Evolutionary conservation across 2,888 invertebrate genomes (phyloP).

Genomic region (Nycteola revayana): DNA sequence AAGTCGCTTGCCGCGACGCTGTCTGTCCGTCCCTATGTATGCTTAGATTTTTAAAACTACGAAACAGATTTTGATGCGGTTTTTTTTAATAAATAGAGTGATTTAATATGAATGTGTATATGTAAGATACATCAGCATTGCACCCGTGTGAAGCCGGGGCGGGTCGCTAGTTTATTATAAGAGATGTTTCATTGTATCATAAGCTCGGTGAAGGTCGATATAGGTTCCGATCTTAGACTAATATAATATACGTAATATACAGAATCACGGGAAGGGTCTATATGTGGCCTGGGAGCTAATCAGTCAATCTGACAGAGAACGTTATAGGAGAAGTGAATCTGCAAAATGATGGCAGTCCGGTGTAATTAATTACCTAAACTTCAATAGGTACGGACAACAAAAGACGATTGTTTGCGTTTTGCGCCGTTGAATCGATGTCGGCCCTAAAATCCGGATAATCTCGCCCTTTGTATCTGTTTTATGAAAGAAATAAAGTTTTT

Average conservation of each 20-base stretch:
- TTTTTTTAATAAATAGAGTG: too few species aligned
- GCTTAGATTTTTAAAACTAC: too few species aligned
- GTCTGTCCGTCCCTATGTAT: too few species aligned
- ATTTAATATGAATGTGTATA: too few species aligned
- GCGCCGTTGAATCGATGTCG: slow-evolving; percentile 68
- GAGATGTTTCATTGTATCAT: too few species aligned
- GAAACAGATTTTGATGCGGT: too few species aligned
- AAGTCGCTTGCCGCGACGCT: too few species aligned
- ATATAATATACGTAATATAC: background rate
- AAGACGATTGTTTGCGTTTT: slow-evolving; percentile 76
- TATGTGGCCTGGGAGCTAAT: slow-evolving; percentile 44
- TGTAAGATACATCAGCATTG: too few species aligned
- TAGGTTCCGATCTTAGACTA: background rate
- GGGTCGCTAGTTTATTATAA: too few species aligned
- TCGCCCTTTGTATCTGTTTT: slow-evolving; percentile 70
- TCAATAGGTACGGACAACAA: slow-evolving; percentile 71
- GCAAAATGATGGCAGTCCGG: slow-evolving; percentile 61
- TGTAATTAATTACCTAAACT: slow-evolving; percentile 75
- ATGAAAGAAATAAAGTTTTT: slow-evolving; percentile 73
- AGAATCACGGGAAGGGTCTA: slow-evolving; percentile 16
- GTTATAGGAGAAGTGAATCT: slow-evolving; percentile 62
- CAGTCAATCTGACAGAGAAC: slow-evolving; percentile 55
- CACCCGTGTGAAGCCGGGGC: too few species aligned
- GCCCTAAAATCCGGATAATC: slow-evolving; percentile 73
- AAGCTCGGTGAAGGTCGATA: too few species aligned